A percentile compares a stretch with the other conserved stretches of the same genome.
phyloP scores from a whole-genome alignment of 2,888 invertebrate genomes.

The Eupithecia exiguata region DNA sequence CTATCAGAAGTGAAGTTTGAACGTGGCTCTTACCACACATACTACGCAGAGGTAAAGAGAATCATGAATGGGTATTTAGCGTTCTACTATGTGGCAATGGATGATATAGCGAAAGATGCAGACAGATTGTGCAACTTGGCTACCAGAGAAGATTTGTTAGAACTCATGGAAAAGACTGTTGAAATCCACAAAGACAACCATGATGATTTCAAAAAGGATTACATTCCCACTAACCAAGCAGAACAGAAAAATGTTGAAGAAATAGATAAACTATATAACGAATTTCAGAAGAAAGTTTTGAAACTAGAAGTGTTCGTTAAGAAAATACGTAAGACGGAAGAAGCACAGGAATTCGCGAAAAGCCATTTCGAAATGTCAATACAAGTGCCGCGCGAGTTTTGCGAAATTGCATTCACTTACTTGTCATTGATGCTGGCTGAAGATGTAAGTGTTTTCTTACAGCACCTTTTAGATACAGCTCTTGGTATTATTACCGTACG shows the following conservation, averaged over 20 bases:
- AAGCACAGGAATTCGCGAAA: conserved; percentile 55
- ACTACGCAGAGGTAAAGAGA: conserved; percentile 63
- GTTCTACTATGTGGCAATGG: conserved; percentile 56
- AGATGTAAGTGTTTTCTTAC: conserved; percentile 47
- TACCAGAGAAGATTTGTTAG: conserved; percentile 50
- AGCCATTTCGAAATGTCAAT: conserved; percentile 38
- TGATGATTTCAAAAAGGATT: conserved; percentile 54
- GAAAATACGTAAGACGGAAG: conserved; percentile 51
- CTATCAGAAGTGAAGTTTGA: conserved; percentile 52
- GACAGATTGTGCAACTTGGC: conserved; percentile 50
- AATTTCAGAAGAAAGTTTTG: conserved; percentile 47
- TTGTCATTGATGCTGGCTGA: conserved; percentile 56
- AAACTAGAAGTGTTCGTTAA: conserved; percentile 48
- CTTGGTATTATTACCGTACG: not conserved
- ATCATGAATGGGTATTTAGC: conserved; percentile 57
- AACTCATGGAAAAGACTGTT: conserved; percentile 55
- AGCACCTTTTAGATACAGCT: not conserved
- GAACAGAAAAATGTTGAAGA: conserved; percentile 50
- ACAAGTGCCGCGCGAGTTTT: conserved; percentile 52
- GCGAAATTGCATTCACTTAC: conserved; percentile 56
- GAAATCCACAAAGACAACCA: conserved; percentile 52
- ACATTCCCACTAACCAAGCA: conserved; percentile 50
- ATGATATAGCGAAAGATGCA: conserved; percentile 53
- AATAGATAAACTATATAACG: conserved; percentile 48
- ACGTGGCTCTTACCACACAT: conserved; percentile 56